Conservation (phyloP, 2,113 vertebrate genomes). For the Sander lucioperca region DNA sequence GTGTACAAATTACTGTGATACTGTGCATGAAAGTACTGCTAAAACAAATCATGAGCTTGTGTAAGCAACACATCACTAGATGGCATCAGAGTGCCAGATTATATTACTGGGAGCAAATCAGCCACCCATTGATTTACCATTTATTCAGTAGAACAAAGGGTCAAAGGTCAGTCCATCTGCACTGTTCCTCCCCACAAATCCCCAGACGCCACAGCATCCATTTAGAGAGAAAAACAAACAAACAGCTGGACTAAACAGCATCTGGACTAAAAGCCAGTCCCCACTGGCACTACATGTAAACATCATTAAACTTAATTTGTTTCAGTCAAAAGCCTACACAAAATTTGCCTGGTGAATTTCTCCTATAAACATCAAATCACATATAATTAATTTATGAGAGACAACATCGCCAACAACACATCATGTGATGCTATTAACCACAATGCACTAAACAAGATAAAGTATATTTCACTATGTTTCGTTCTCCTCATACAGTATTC, state of each 20-base stretch:
- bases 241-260: slow-evolving; percentile 53
- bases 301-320: slow-evolving; percentile 24
- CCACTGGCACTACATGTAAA: slow-evolving; percentile 37
- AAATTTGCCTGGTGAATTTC: slow-evolving; percentile 6
- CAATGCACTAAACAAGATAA: background rate
- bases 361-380: background rate
- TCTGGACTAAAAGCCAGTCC: slow-evolving; percentile 49
- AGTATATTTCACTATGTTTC: slow-evolving; percentile 2
- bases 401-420: background rate
- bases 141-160: slow-evolving; percentile 75
- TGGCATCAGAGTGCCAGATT: slow-evolving; percentile 64
- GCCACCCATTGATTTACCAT: slow-evolving; percentile 41
- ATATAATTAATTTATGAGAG: background rate
- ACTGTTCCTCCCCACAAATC: slow-evolving; percentile 71
- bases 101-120: slow-evolving; percentile 1
- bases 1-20: background rate
- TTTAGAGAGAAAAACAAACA: slow-evolving; percentile 76
- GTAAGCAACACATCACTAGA: slow-evolving; percentile 67
- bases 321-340: background rate
- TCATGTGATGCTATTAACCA: background rate
- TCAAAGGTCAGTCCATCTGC: slow-evolving; percentile 72
- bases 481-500: slow-evolving; percentile 19
- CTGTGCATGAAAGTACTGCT: background rate
- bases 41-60: background rate
- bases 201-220: slow-evolving; percentile 64